phyloP scores from a whole-genome alignment of 1,140 invertebrate genomes.

The Drosophila guanche region DNA sequence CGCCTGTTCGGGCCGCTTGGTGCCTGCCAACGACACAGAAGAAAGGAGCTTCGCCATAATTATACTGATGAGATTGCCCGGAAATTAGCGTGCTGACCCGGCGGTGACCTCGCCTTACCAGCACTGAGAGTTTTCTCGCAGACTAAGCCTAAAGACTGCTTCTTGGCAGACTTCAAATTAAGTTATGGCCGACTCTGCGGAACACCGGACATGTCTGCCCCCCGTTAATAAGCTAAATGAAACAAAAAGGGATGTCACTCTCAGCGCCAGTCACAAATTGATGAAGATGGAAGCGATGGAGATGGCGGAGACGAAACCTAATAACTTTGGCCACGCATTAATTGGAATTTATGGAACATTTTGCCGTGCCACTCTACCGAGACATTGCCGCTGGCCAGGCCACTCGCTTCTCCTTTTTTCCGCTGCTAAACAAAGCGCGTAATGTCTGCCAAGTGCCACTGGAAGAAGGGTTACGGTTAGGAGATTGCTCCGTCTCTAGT shows the following conservation, averaged over 20 bases:
- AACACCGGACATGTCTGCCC: conserved; percentile 54
- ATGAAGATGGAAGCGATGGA: conserved; percentile 49
- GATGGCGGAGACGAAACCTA: conserved; percentile 53
- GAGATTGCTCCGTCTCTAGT: not conserved
- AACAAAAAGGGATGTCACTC: conserved; percentile 72
- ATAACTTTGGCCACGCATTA: conserved; percentile 74
- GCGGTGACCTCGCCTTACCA: conserved; percentile 32
- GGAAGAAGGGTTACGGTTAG: conserved; percentile 50
- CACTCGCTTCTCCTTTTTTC: conserved; percentile 19
- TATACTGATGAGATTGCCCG: conserved; percentile 69
- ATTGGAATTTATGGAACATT: conserved; percentile 76
- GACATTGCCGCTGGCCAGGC: conserved; percentile 17
- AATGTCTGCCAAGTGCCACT: conserved; percentile 47
- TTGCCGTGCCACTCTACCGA: conserved; percentile 18
- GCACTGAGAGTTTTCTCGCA: too few species aligned
- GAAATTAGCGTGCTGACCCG: conserved; percentile 25
- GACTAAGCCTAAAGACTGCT: conserved; percentile 18
- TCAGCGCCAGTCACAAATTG: conserved; percentile 55
- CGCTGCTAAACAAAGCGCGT: conserved; percentile 65
- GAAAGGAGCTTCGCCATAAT: conserved; percentile 42
- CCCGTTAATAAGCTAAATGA: conserved; percentile 73
- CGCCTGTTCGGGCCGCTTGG: not conserved
- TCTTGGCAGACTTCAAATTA: conserved; percentile 47
- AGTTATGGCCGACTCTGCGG: conserved; percentile 43
- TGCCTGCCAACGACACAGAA: conserved; percentile 1